Evolutionary conservation across 2,797 vertebrate genomes (phyloP).

Genomic region (Melanotaenia maccullochi): DNA sequence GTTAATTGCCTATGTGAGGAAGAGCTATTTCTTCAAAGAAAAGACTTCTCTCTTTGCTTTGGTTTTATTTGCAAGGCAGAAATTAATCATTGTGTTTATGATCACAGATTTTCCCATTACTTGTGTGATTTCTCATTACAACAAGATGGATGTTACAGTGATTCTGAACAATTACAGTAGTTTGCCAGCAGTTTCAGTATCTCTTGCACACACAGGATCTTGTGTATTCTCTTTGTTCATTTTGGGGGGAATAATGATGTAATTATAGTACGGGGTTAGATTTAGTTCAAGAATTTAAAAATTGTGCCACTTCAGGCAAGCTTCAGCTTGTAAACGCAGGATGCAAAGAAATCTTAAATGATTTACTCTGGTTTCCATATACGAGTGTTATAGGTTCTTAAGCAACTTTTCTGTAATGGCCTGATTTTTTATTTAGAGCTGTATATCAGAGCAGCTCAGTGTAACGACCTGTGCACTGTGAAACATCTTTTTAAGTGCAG

Average conservation of each 20-base stretch:
- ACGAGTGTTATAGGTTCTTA: conserved; percentile 3
- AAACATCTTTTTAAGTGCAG: conserved; percentile 46
- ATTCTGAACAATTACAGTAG: conserved; percentile 24
- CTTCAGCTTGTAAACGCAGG: conserved; percentile 8
- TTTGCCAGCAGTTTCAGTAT: conserved; percentile 14
- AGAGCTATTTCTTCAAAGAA: conserved; percentile 18
- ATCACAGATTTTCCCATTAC: conserved; percentile 33
- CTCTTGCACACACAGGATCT: background rate
- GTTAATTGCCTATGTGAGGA: conserved; percentile 12
- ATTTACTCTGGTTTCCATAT: conserved; percentile 1
- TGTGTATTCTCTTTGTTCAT: conserved; percentile 11
- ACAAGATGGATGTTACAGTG: conserved; percentile 22
- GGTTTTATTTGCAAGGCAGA: conserved; percentile 45
- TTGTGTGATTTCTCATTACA: conserved; percentile 20
- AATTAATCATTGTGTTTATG: conserved; percentile 35
- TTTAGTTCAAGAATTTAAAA: background rate
- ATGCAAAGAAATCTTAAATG: background rate
- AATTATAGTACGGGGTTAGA: conserved; percentile 4
- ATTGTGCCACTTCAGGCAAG: conserved; percentile 13
- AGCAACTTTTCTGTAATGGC: conserved; percentile 2
- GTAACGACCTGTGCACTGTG: conserved; percentile 23
- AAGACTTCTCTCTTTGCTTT: conserved; percentile 26
- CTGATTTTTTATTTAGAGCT: conserved; percentile 23
- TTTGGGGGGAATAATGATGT: background rate
- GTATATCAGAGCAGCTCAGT: conserved; percentile 22